Base-by-base conservation (phyloP, 2,797 vertebrate species). In the Acanthopagrus latus region DNA sequence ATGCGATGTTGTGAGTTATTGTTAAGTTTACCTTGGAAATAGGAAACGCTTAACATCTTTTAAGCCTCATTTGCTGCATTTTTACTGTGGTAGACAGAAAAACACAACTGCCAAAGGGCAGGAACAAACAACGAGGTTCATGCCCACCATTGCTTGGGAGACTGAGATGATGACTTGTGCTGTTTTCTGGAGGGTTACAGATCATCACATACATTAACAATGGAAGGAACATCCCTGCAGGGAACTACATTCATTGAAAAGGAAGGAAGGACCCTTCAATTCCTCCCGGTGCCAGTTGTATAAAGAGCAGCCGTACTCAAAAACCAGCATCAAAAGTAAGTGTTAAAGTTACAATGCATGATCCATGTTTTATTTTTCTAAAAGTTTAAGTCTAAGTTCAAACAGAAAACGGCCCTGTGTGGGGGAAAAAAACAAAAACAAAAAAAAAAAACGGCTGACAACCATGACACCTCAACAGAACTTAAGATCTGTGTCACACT, bases 1-100 rank as follows among this genome's bases (percentile, higher is more conserved):
- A 90, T 86, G 69, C 62, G 50, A 8, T 59, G 38, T 3, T 56
- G 63, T 27, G 62, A 56, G 20, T 46, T 65, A 23, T 25, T 46
- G 66, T 66, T 38, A 55, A 63, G 75, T 81, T 85, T 76, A 79
- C 5, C 72, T 52, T 64, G 60, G 48, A 71, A 82, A 78, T 73
- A 9, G 55, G 41, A 66, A 80, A 66, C 60, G 29, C 29, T 69
- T 68, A 58, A 16, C 38, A 51, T 50, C 48, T 54, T 23, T 29
- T 46, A 3, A 20, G 0, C 43, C 66, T 78, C 27, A 52, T 60
- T 44, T 66, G 43, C 50, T 63, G 51, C n/a, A 18, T 74, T 68
- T 69, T 55, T 38, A 68, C 58, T 65, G 51, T 20, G 63, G 16
- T 38, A 23, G 41, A 4, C 50, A 48, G 44, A 27, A 62, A 47